Evolutionary conservation across 2,797 vertebrate genomes (phyloP).

Genomic region (Varecia variegata): DNA sequence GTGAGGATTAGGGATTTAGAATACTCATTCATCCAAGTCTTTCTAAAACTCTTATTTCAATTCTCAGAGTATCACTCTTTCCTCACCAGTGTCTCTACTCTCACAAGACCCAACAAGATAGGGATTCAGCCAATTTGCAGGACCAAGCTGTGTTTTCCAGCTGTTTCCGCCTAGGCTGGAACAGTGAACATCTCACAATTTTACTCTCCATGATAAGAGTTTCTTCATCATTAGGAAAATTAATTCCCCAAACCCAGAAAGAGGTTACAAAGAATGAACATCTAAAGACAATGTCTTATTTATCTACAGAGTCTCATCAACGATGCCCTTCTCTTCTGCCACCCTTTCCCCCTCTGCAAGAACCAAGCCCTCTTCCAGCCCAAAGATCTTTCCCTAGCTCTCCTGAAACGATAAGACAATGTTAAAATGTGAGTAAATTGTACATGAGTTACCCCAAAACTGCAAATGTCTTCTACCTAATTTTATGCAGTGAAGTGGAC

Average conservation of each 20-base stretch:
- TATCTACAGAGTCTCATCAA: background rate
- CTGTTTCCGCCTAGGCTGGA: background rate
- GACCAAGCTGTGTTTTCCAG: background rate
- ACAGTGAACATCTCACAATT: background rate
- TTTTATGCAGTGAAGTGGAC: background rate
- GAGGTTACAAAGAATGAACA: background rate
- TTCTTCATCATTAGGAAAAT: background rate
- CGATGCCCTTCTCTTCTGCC: background rate
- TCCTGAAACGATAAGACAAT: background rate
- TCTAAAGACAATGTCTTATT: background rate
- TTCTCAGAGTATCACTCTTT: background rate
- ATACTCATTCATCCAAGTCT: background rate
- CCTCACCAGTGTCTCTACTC: background rate
- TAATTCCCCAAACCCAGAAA: background rate
- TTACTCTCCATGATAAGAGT: background rate
- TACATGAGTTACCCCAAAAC: background rate
- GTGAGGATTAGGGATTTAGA: background rate
- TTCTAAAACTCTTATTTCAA: background rate
- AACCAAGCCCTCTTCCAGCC: background rate
- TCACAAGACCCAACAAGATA: background rate
- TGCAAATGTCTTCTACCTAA: background rate
- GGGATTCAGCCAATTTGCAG: background rate
- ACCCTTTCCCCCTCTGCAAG: background rate
- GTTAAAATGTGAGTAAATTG: background rate
- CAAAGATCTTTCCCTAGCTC: background rate